Conservation (phyloP, 2,113 vertebrate genomes). For the Microcebus lehilahytsara region DNA sequence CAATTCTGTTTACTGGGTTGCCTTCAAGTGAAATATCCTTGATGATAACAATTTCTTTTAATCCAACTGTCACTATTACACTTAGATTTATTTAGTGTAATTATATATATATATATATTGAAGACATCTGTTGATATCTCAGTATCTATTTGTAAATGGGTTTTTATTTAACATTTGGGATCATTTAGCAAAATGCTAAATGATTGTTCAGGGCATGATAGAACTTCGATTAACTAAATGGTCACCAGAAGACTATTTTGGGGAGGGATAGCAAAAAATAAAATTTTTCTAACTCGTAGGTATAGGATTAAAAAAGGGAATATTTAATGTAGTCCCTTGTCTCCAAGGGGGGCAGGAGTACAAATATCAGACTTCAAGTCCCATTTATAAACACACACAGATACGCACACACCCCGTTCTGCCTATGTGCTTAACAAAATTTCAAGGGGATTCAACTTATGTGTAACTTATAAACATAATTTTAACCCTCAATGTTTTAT, state of each 20-base stretch:
- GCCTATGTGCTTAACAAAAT: not conserved
- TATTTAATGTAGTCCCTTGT: not conserved
- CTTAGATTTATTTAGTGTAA: constrained; percentile 22
- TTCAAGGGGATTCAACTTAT: not conserved
- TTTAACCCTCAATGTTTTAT: not conserved
- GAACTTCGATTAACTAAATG: not conserved
- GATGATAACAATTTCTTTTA: constrained; percentile 31
- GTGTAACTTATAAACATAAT: not conserved
- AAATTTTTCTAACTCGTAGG: not conserved
- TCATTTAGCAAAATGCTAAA: constrained; percentile 17
- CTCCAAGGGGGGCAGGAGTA: not conserved
- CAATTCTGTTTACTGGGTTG: not conserved
- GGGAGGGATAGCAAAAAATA: not conserved
- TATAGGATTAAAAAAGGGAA: not conserved
- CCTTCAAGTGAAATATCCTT: constrained; percentile 26
- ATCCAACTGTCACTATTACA: not conserved
- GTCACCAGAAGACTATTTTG: not conserved
- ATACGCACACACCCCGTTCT: not conserved
- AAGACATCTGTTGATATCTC: constrained; percentile 4
- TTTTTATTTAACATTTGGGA: constrained; percentile 37
- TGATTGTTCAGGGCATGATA: not conserved
- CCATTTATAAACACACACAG: not conserved
- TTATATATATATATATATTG: not conserved
- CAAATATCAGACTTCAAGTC: not conserved
- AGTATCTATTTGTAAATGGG: not conserved